Base-by-base conservation (phyloP, 2,113 vertebrate species). In the Noctilio leporinus region DNA sequence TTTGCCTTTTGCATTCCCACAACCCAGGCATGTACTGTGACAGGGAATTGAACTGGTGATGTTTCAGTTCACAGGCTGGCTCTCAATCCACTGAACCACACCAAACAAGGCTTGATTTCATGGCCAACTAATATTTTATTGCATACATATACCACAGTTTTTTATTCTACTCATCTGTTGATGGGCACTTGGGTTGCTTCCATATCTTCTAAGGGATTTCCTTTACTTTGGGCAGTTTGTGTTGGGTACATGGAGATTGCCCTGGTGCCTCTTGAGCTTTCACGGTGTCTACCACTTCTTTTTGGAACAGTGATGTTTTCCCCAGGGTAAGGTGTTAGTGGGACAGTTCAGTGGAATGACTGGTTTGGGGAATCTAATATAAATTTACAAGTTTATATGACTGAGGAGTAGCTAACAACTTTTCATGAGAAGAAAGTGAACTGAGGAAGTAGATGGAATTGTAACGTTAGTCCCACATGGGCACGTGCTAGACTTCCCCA, bases 251-350 rank as follows among this genome's bases (percentile, higher is more conserved):
- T 35, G 35, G 64, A 57, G 55, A 14, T 40, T 28, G 53, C 59
- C 8, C 0, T 8, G 4, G 17, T 33, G 47, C 17, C 15, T 51
- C 12, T 33, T 38, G 1, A 33, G 0, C 24, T 53, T 47, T 28
- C 3, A 2, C 11, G 51, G 47, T 28, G 28, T 30, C 55, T 12
- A 9, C 26, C 5, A 7, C 51, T 22, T 4, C 65, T 19, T 43
- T 84, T 62, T 92, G 92, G 57, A 72, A 43, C 20, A 33, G 10
- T 22, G 59, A 49, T 38, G 12, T 47, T 91, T 86, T 87, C 49
- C 43, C 11, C 11, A 59, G 92, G 59, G 59, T 64, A 14, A 20
- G 16, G 35, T 33, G 57, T 43, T 40, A 5, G 9, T 35, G 35
- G 64, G 45, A 7, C 14, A 78, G n/a, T 67, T 62, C 26, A 30